Conservation (phyloP, 1,140 invertebrate genomes). For the Lepidurus arcticus region DNA sequence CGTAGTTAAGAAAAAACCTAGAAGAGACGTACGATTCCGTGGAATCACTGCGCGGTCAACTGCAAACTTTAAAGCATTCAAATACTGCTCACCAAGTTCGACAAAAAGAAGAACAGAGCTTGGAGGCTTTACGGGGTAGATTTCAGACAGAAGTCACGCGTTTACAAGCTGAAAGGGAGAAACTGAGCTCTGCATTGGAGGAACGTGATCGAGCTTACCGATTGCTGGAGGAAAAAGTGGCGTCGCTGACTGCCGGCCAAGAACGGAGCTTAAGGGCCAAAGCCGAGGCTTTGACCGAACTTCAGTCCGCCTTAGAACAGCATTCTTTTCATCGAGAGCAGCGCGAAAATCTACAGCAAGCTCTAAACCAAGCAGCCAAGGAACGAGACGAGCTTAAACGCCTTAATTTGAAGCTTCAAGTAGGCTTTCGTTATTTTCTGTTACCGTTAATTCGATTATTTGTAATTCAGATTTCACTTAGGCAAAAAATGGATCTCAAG, state of each 20-base stretch:
- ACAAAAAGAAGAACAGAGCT: background rate
- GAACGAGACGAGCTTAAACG: background rate
- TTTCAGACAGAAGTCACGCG: background rate
- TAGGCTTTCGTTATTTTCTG: background rate
- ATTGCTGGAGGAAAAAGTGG: background rate
- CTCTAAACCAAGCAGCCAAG: background rate
- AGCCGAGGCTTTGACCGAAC: background rate
- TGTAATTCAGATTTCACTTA: background rate
- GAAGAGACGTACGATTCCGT: background rate
- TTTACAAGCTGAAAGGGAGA: constrained; percentile 4
- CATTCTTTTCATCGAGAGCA: background rate
- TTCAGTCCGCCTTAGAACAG: background rate
- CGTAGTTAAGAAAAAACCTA: background rate
- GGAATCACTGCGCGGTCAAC: background rate
- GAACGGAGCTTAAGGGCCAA: constrained; percentile 10
- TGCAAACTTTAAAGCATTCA: background rate
- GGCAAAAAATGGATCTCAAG: background rate
- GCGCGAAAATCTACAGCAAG: background rate
- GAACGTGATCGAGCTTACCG: background rate
- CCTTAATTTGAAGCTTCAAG: background rate
- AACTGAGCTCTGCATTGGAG: constrained; percentile 2
- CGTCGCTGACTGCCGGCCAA: background rate
- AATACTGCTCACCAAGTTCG: constrained; percentile 3
- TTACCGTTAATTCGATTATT: too few relatives aligned
- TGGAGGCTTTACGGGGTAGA: background rate